These are phyloP conservation scores for Carassius carassius DNA, from an alignment of 2,113 vertebrate species.

Conservation along the genomic window DNA sequence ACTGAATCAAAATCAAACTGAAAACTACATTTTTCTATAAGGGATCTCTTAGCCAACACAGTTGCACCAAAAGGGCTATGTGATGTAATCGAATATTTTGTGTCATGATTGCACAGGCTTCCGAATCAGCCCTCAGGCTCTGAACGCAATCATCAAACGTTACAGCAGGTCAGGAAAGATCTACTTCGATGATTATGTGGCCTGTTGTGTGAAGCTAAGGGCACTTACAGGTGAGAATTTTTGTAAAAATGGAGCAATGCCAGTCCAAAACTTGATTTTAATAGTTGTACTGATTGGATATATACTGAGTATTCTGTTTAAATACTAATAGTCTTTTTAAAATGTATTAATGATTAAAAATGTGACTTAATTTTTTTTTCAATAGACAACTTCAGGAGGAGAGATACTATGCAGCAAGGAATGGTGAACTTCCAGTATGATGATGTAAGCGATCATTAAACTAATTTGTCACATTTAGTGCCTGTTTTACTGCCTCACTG, in stretches of 20 bases:
- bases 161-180: conserved; percentile 85
- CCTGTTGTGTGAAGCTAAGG: conserved; percentile 87
- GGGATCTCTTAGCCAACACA: background rate
- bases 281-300: background rate
- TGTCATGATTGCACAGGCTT: conserved; percentile 72
- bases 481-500: background rate
- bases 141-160: conserved; percentile 81
- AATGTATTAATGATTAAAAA: background rate
- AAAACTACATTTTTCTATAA: background rate
- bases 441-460: conserved; percentile 77
- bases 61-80: background rate
- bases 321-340: background rate
- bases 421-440: conserved; percentile 85
- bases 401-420: conserved; percentile 86
- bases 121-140: conserved; percentile 79
- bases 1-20: background rate
- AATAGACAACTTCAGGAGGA: conserved; percentile 83
- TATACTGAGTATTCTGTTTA: background rate
- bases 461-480: background rate
- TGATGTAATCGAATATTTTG: background rate
- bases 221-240: conserved; percentile 80
- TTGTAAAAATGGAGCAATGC: background rate
- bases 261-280: background rate
- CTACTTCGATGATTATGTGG: conserved; percentile 90
- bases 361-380: conserved; percentile 40